Conservation (phyloP, 1,140 invertebrate genomes). For the Ostrea denselamellosa region DNA sequence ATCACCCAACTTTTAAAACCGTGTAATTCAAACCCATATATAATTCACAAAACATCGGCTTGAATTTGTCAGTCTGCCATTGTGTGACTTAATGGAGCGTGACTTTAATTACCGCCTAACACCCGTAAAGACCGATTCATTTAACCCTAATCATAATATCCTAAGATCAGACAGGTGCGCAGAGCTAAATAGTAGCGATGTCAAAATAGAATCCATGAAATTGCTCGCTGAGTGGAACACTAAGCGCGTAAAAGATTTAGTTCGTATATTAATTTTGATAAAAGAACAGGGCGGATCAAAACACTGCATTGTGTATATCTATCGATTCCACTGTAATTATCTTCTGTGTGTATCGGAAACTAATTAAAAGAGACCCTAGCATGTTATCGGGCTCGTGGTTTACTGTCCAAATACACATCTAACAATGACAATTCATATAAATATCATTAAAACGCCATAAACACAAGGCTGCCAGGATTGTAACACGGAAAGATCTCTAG, state of each 20-base stretch:
- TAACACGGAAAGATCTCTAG: too few species aligned
- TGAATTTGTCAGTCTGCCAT: background rate
- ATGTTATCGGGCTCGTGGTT: too few species aligned
- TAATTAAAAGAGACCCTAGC: too few species aligned
- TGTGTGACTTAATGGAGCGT: conserved; percentile 3
- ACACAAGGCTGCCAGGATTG: too few species aligned
- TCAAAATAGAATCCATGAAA: background rate
- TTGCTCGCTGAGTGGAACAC: background rate
- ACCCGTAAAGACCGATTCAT: conserved; percentile 18
- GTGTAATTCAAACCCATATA: too few species aligned
- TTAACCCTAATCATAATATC: conserved; percentile 19
- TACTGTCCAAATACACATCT: too few species aligned
- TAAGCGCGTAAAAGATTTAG: background rate
- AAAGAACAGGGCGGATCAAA: background rate
- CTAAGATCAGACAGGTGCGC: background rate
- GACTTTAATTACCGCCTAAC: conserved; percentile 11
- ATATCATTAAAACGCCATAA: too few species aligned
- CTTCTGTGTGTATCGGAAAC: too few species aligned
- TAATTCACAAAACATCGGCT: background rate
- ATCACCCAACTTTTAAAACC: too few species aligned
- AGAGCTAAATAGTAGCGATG: background rate
- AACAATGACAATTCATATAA: too few species aligned
- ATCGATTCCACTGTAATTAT: too few species aligned
- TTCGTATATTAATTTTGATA: background rate
- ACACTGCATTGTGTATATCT: background rate